Evolutionary conservation across 2,797 vertebrate species (phyloP).

Genomic region (Sarcophilus harrisii): DNA sequence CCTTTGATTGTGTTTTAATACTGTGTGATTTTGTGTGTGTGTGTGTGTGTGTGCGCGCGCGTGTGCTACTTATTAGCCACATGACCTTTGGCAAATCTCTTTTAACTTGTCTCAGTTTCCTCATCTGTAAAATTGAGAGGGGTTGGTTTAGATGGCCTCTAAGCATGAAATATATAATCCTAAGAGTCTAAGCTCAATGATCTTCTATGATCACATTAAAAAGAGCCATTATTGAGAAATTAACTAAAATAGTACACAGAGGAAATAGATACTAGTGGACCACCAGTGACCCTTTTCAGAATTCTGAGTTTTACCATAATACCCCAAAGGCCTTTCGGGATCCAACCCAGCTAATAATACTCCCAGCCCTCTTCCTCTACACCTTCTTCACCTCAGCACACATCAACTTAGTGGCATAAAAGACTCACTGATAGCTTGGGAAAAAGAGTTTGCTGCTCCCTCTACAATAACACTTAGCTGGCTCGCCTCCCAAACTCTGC

Average conservation of each 20-base stretch:
- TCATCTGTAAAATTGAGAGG: background rate
- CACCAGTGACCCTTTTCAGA: background rate
- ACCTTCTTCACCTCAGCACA: background rate
- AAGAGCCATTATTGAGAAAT: slow-evolving; percentile 29
- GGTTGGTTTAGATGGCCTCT: background rate
- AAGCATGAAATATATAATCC: background rate
- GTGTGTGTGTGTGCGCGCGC: too few relatives aligned
- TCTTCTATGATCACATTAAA: slow-evolving; percentile 21
- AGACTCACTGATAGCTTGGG: background rate
- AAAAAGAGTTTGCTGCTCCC: background rate
- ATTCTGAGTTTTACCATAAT: background rate
- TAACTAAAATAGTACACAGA: slow-evolving; percentile 17
- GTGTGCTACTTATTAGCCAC: background rate
- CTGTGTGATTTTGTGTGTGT: too few relatives aligned
- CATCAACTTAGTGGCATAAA: background rate
- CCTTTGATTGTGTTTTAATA: background rate
- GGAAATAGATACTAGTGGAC: background rate
- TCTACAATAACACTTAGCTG: background rate
- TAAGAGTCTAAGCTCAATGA: background rate
- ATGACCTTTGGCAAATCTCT: background rate
- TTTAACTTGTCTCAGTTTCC: background rate
- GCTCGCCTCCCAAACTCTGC: background rate
- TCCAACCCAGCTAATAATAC: background rate
- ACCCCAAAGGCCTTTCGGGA: background rate
- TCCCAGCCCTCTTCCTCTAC: background rate